Percentiles rank a stretch among this genome's conserved stretches.
phyloP scores from a whole-genome alignment of 2,888 invertebrate species.

The Caradrina kadenii region DNA sequence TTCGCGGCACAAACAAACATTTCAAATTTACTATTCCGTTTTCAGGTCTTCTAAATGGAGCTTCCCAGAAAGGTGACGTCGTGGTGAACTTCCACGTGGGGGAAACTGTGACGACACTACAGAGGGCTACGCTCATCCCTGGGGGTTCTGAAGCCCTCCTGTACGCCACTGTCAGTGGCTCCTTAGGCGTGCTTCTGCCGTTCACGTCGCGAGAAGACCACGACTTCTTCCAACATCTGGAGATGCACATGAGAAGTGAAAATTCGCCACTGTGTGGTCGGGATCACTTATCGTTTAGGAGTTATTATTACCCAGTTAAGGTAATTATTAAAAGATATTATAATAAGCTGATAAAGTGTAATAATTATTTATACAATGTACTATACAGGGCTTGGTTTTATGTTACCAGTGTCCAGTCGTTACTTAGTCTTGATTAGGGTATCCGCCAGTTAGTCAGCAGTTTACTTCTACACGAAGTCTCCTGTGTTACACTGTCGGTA shows the following conservation, averaged over 20 bases:
- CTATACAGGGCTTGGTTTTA: conserved; percentile 1
- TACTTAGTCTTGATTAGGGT: background rate
- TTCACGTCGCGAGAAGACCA: conserved; percentile 99
- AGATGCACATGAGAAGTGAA: conserved; percentile 99
- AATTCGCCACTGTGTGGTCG: conserved; percentile 98
- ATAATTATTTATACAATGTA: too few relatives aligned
- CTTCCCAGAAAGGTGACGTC: conserved; percentile 99
- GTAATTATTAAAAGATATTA: conserved; percentile 80
- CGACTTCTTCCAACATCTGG: conserved; percentile 99
- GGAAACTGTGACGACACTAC: conserved; percentile 98
- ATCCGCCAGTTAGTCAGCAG: conserved; percentile 87
- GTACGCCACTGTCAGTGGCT: conserved; percentile 98
- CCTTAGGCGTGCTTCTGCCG: conserved; percentile 97
- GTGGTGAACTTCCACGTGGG: conserved; percentile 98
- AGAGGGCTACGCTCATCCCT: conserved; percentile 98
- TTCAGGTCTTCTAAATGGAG: conserved; percentile 97
- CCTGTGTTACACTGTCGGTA: conserved; percentile 88
- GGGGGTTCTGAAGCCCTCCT: conserved; percentile 99
- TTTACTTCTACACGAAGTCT: conserved; percentile 63
- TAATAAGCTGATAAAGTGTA: background rate
- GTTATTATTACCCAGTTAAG: conserved; percentile 99
- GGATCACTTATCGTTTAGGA: conserved; percentile 99
- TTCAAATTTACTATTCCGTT: conserved; percentile 37
- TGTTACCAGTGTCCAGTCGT: conserved; percentile 2
- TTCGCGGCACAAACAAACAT: background rate